A percentile compares a stretch with the other conserved stretches of the same genome.
Evolutionary conservation across 2,888 invertebrate genomes (phyloP).

Genomic region (Noctua janthina): DNA sequence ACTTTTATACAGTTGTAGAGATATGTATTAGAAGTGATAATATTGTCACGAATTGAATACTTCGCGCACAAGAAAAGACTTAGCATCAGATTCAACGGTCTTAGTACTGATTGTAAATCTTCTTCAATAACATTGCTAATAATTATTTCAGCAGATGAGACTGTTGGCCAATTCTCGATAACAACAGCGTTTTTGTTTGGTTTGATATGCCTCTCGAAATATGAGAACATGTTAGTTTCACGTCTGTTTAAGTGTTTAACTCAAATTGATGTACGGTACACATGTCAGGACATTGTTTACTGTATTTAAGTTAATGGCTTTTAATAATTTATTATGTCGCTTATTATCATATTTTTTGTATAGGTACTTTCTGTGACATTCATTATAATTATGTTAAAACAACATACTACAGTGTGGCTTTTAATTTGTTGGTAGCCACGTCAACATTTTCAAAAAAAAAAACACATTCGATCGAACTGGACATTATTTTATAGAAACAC

Average conservation of each 20-base stretch:
- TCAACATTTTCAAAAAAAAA: too few species aligned
- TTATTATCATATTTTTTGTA: neutral
- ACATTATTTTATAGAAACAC: neutral
- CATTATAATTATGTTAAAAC: neutral
- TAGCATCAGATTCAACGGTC: slow-evolving; percentile 36
- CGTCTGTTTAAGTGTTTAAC: neutral
- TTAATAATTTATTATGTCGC: neutral
- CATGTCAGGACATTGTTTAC: too few species aligned
- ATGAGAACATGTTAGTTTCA: neutral
- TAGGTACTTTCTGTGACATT: neutral
- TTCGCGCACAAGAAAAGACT: slow-evolving; percentile 28
- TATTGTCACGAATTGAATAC: slow-evolving; percentile 21
- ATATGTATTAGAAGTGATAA: slow-evolving; percentile 18
- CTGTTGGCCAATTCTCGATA: neutral
- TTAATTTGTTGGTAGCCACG: neutral
- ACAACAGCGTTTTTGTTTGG: neutral
- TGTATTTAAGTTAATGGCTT: neutral
- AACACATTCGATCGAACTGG: neutral
- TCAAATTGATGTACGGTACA: neutral
- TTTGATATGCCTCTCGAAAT: neutral
- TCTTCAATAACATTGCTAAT: slow-evolving; percentile 7
- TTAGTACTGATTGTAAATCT: slow-evolving; percentile 33
- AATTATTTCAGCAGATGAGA: neutral
- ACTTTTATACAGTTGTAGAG: slow-evolving; percentile 14
- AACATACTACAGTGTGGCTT: neutral